phyloP scores from a whole-genome alignment of 2,113 vertebrate genomes.

The Pyxicephalus adspersus region DNA sequence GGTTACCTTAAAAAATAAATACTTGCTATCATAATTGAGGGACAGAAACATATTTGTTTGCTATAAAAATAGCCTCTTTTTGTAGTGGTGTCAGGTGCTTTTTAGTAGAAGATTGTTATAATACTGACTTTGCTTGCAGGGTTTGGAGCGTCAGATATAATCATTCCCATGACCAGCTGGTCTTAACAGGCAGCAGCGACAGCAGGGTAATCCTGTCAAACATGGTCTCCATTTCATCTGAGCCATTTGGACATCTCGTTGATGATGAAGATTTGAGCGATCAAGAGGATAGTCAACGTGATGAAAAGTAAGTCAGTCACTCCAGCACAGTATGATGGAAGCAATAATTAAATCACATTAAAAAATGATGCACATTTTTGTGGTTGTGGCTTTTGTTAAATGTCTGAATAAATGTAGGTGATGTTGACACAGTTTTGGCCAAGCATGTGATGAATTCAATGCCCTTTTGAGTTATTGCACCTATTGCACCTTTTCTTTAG shows the following conservation, averaged over 20 bases:
- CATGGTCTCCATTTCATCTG: conserved; percentile 98
- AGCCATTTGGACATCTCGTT: conserved; percentile 95
- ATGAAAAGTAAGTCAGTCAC: conserved; percentile 81
- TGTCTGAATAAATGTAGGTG: too few relatives aligned
- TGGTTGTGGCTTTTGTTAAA: too few relatives aligned
- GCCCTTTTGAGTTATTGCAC: too few relatives aligned
- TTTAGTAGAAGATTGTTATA: not conserved
- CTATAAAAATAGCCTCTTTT: not conserved
- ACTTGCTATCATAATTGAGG: too few relatives aligned
- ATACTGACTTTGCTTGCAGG: conserved; percentile 68
- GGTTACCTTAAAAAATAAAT: too few relatives aligned
- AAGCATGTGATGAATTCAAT: too few relatives aligned
- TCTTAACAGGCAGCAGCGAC: conserved; percentile 96
- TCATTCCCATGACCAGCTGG: conserved; percentile 96
- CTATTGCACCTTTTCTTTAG: too few relatives aligned
- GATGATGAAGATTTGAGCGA: conserved; percentile 96
- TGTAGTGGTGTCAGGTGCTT: not conserved
- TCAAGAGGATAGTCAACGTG: conserved; percentile 85
- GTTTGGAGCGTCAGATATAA: conserved; percentile 98
- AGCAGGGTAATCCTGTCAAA: conserved; percentile 98
- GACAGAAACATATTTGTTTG: too few relatives aligned
- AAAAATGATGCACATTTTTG: too few relatives aligned
- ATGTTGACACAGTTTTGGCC: too few relatives aligned
- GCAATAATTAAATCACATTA: too few relatives aligned
- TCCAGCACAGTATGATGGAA: too few relatives aligned